Evolutionary conservation across 2,797 vertebrate genomes (phyloP).

Genomic region (Intellagama lesueurii): DNA sequence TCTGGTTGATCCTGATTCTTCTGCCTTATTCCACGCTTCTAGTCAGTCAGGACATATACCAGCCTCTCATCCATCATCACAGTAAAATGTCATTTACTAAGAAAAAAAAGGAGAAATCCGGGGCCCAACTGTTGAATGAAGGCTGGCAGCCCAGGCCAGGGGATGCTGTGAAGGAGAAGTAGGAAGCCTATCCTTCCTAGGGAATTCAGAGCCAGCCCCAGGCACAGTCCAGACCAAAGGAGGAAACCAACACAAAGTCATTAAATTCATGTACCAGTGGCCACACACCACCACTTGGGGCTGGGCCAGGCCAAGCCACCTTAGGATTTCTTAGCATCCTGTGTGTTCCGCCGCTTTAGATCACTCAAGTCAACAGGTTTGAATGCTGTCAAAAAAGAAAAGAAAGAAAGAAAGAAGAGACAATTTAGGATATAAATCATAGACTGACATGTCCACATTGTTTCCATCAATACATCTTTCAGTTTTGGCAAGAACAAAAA

Average conservation of each 20-base stretch:
- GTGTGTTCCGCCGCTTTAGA: conserved; percentile 93
- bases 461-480: neutral
- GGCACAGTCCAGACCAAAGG: conserved; percentile 63
- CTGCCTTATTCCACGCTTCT: neutral
- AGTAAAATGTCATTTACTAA: conserved; percentile 31
- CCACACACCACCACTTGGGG: conserved; percentile 10
- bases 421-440: conserved; percentile 10
- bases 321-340: conserved; percentile 97
- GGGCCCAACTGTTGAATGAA: conserved; percentile 40
- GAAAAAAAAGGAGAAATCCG: conserved; percentile 23
- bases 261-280: conserved; percentile 63
- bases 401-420: neutral
- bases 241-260: conserved; percentile 66
- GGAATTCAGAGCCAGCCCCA: conserved; percentile 66
- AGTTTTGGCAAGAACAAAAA: neutral
- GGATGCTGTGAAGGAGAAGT: conserved; percentile 42
- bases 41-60: neutral
- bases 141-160: conserved; percentile 53
- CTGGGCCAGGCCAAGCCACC: conserved; percentile 43
- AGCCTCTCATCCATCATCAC: neutral
- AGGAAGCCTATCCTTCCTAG: conserved; percentile 56
- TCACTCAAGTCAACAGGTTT: conserved; percentile 96
- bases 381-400: conserved; percentile 83
- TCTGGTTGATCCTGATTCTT: neutral
- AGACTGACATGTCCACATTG: neutral